A percentile compares a stretch with the other conserved stretches of the same genome.
Conservation (phyloP, 2,888 invertebrate genomes). For the Elmis aenea region DNA sequence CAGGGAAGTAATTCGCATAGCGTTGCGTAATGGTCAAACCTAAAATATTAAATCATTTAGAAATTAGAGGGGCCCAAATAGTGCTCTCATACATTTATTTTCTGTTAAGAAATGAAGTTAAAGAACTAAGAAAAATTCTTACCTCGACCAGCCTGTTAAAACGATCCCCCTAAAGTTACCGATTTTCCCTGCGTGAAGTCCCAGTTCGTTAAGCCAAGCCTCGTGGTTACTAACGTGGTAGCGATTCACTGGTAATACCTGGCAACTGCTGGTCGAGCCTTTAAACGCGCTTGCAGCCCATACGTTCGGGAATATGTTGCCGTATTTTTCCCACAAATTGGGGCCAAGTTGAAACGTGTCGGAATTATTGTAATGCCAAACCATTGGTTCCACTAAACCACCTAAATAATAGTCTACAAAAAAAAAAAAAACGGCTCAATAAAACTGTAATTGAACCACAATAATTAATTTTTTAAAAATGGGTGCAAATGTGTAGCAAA, state of each 20-base stretch:
- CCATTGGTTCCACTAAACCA: slow-evolving; percentile 60
- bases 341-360: slow-evolving; percentile 52
- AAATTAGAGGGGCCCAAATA: too few species aligned
- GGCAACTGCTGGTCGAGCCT: slow-evolving; percentile 75
- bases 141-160: slow-evolving; percentile 73
- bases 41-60: slow-evolving; percentile 37
- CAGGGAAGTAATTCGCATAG: slow-evolving; percentile 64
- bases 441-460: background rate
- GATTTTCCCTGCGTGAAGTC: slow-evolving; percentile 48
- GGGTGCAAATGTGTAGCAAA: too few species aligned
- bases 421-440: slow-evolving; percentile 1
- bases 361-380: slow-evolving; percentile 62
- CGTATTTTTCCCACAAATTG: slow-evolving; percentile 61
- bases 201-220: slow-evolving; percentile 61
- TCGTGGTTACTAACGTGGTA: slow-evolving; percentile 74
- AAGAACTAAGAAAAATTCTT: slow-evolving; percentile 17
- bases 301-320: slow-evolving; percentile 60
- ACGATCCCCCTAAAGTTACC: slow-evolving; percentile 59
- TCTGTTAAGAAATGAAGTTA: slow-evolving; percentile 3
- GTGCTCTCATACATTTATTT: background rate
- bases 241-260: slow-evolving; percentile 59
- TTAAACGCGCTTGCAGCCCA: slow-evolving; percentile 84
- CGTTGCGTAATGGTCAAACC: slow-evolving; percentile 70
- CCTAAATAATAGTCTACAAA: slow-evolving; percentile 56
- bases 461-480: too few species aligned